These are phyloP conservation scores for Synanceia verrucosa DNA, from an alignment of 2,797 vertebrate species.

Conservation along the genomic window DNA sequence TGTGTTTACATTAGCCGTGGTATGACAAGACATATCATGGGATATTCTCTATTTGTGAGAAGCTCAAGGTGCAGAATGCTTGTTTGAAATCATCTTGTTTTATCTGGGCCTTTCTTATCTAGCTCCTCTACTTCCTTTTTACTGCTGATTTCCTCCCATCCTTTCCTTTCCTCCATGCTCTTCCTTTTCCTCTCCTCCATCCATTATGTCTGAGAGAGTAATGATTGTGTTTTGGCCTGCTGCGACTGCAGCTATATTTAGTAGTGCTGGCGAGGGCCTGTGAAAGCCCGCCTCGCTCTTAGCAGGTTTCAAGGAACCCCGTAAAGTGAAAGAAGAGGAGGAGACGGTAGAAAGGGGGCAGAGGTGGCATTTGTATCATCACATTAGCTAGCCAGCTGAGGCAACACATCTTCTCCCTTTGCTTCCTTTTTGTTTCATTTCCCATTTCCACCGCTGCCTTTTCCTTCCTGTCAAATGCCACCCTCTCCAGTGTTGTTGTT, in stretches of 20 bases:
- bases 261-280: constrained; percentile 64
- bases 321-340: constrained; percentile 23
- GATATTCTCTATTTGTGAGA: constrained; percentile 6
- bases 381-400: constrained; percentile 41
- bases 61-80: neutral
- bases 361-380: constrained; percentile 31
- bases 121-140: constrained; percentile 18
- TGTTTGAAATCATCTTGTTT: constrained; percentile 13
- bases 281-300: constrained; percentile 60
- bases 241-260: constrained; percentile 76
- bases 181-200: constrained; percentile 23
- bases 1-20: neutral
- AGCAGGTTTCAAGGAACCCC: constrained; percentile 68
- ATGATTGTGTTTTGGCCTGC: constrained; percentile 76
- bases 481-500: constrained; percentile 10
- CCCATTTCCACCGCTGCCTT: neutral
- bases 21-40: neutral
- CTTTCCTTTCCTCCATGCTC: constrained; percentile 8
- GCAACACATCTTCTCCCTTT: neutral
- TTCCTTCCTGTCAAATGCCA: constrained; percentile 10
- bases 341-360: neutral
- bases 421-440: neutral
- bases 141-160: constrained; percentile 9
- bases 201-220: constrained; percentile 72
- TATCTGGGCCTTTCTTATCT: neutral